Evolutionary conservation across 2,888 invertebrate species (phyloP).

Genomic region (Caenorhabditis macrosperma): DNA sequence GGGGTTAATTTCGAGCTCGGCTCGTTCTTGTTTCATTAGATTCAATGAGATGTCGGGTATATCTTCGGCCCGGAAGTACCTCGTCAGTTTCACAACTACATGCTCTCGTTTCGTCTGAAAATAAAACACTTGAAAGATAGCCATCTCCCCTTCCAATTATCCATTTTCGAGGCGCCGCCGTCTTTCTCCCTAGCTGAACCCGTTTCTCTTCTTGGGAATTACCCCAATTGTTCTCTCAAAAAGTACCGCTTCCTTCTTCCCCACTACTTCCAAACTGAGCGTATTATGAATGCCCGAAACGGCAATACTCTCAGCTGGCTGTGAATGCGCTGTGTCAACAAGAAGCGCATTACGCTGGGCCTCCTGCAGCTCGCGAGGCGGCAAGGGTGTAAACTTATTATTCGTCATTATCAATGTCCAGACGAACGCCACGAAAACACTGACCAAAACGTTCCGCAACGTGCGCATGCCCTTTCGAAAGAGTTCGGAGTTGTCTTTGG

Average conservation of each 20-base stretch:
- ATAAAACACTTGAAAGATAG: too few species aligned
- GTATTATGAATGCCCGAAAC: slow-evolving; percentile 40
- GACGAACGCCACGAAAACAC: background rate
- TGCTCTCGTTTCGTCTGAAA: slow-evolving; percentile 83
- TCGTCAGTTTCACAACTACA: slow-evolving; percentile 83
- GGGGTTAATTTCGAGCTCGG: slow-evolving; percentile 57
- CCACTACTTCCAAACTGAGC: background rate
- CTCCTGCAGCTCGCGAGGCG: slow-evolving; percentile 13
- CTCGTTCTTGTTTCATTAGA: slow-evolving; percentile 70
- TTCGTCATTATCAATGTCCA: slow-evolving; percentile 3
- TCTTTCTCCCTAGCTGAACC: too few species aligned
- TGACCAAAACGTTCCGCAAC: background rate
- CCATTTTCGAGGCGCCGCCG: too few species aligned
- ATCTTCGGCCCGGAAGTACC: slow-evolving; percentile 83
- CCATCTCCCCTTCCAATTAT: too few species aligned
- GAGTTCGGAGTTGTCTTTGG: background rate
- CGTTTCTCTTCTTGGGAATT: background rate
- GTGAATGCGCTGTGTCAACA: slow-evolving; percentile 50
- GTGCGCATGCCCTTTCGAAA: background rate
- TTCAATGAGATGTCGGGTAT: slow-evolving; percentile 82
- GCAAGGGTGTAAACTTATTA: slow-evolving; percentile 19
- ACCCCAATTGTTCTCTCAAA: background rate
- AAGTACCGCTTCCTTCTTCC: slow-evolving; percentile 13
- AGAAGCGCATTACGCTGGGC: slow-evolving; percentile 17
- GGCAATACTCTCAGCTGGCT: slow-evolving; percentile 29